Evolutionary conservation across 2,797 vertebrate genomes (phyloP).

Genomic region (Triplophysa bombifrons): DNA sequence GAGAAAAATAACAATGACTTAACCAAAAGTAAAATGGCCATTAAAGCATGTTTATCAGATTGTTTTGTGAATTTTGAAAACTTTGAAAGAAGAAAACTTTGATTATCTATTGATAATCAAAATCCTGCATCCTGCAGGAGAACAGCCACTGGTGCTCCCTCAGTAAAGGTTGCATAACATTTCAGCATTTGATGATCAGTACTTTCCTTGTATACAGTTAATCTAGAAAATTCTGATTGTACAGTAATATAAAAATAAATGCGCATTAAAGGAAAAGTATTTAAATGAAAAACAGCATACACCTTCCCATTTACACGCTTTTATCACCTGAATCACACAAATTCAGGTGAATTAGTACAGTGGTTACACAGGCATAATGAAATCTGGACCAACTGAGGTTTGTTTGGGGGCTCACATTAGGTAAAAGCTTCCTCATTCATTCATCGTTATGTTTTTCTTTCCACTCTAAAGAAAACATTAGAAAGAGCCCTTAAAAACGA

Average conservation of each 20-base stretch:
- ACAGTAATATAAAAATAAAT: not conserved
- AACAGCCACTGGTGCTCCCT: not conserved
- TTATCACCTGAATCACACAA: not conserved
- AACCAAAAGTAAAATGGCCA: not conserved
- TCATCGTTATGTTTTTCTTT: conserved; percentile 7
- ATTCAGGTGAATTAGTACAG: not conserved
- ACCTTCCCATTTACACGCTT: not conserved
- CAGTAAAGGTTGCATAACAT: not conserved
- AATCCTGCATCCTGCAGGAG: not conserved
- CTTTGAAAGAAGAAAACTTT: not conserved
- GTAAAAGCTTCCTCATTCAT: conserved; percentile 10
- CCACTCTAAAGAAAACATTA: conserved; percentile 11
- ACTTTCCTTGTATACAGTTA: not conserved
- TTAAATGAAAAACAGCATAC: not conserved
- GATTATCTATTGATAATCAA: not conserved
- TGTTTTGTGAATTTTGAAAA: not conserved
- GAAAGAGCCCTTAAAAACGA: conserved; percentile 10
- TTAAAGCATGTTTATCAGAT: not conserved
- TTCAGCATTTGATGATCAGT: not conserved
- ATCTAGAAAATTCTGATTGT: not conserved
- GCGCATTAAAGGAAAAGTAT: not conserved
- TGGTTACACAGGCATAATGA: not conserved
- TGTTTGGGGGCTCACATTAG: conserved; percentile 1
- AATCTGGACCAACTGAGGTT: not conserved
- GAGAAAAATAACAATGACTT: not conserved